A percentile compares a stretch with the other conserved stretches of the same genome.
phyloP scores from a whole-genome alignment of 2,888 invertebrate genomes.

The Hypsopygia costalis region DNA sequence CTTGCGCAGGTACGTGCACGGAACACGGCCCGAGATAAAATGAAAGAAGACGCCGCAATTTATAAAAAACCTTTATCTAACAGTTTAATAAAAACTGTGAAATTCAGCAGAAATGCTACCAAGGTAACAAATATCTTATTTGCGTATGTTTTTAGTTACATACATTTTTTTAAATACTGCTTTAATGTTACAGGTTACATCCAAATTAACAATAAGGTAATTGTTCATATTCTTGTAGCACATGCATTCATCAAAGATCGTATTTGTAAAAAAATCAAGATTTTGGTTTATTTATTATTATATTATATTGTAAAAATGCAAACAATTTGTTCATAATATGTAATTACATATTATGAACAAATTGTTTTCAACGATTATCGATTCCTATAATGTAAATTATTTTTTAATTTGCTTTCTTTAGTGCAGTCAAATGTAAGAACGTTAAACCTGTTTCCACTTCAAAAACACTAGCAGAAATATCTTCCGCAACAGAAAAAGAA shows the following conservation, averaged over 20 bases:
- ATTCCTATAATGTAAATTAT: no score
- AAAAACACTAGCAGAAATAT: conserved; percentile 5
- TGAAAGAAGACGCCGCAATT: conserved; percentile 14
- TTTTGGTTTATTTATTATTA: no score
- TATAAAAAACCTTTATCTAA: conserved; percentile 17
- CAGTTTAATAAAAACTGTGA: conserved; percentile 7
- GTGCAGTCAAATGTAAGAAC: conserved; percentile 32
- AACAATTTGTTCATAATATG: no score
- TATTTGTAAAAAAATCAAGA: no score
- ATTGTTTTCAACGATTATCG: no score
- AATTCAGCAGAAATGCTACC: conserved; percentile 15
- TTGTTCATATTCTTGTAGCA: no score
- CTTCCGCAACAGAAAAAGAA: conserved; percentile 21
- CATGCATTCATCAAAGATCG: no score
- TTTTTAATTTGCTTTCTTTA: conserved; percentile 31
- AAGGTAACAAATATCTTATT: conserved; percentile 29
- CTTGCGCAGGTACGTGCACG: conserved; percentile 6
- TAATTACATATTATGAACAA: no score
- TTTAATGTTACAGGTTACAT: conserved; percentile 40
- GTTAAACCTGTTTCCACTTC: conserved; percentile 19
- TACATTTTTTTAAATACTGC: background rate
- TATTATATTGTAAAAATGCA: no score
- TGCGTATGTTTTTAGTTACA: background rate
- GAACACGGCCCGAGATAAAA: conserved; percentile 10
- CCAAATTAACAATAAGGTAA: conserved; percentile 41